phyloP scores from a whole-genome alignment of 2,113 vertebrate species.

The Hemiscyllium ocellatum region DNA sequence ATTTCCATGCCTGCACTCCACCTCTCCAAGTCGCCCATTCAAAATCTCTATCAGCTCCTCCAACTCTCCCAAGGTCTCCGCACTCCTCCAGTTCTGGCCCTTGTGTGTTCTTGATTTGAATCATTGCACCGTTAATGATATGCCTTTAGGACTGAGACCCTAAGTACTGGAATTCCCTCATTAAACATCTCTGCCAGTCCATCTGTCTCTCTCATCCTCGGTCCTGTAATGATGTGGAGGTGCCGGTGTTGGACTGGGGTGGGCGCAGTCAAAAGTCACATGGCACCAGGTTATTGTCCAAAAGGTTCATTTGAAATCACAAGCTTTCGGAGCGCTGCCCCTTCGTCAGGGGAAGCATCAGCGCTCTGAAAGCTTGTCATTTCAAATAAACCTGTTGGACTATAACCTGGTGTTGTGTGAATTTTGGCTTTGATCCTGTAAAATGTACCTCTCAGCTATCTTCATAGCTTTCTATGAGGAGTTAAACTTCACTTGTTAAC shows the following conservation, averaged over 20 bases:
- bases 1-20: neutral
- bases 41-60: neutral
- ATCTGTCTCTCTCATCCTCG: neutral
- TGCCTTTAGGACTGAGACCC: neutral
- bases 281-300: neutral
- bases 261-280: too few species aligned
- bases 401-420: too few species aligned
- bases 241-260: too few species aligned
- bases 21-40: neutral
- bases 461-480: too few species aligned
- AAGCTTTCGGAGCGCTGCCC: too few species aligned
- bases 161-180: neutral
- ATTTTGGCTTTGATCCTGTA: neutral
- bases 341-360: too few species aligned
- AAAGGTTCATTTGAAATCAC: neutral
- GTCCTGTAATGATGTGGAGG: too few species aligned
- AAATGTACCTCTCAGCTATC: neutral
- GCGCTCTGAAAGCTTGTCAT: too few species aligned
- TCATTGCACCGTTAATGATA: neutral
- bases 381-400: too few species aligned
- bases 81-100: neutral
- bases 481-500: neutral
- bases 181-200: neutral
- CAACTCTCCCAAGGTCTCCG: neutral
- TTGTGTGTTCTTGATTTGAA: neutral